Base-by-base conservation (phyloP, 2,797 vertebrate genomes). In the Danionella dracula region DNA sequence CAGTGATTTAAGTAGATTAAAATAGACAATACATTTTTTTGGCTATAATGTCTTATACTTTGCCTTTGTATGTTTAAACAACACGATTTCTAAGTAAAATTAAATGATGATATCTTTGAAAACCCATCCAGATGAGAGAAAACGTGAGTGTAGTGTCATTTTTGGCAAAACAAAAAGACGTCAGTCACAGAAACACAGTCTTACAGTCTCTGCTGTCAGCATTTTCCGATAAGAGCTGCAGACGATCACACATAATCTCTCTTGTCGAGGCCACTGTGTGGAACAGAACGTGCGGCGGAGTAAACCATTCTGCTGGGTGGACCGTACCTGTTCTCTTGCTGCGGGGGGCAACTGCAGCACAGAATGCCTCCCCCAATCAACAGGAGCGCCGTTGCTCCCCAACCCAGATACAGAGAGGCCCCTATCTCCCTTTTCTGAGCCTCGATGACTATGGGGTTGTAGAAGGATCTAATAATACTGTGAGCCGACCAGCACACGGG, bases 401-500 rank as follows among this genome's bases (percentile, higher is more conserved):
- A 98, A 61, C 96, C 96, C 4, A 99, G 89, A 72, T 94, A 98
- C 60, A 98, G 88, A 0, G 94, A 81, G 0, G 93, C 87, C 0
- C 96, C 96, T 5, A 98, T 75, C 79, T 96, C 95, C 11, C 70
- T 85, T 81, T 95, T 97, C 85, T 89, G 88, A 1, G 88, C 58
- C 0, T 71, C n/a, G 0, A 2, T 0, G 0, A 83, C 1, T 50
- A 91, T 0, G 0, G 93, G 93, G 80, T 90, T 90, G 90, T 97
- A 93, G 88, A 98, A 98, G 12, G 94, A 73, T 0, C n/a, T 78
- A 61, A 98, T 84, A 77, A 93, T 34, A 54, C n/a, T 74, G 84
- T 94, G 85, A 61, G 96, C 95, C 0, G 91, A 92, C 95, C 94
- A 99, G 79, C 82, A 93, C 60, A 95, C 74, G 0, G 96, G 96